Evolutionary conservation across 2,888 invertebrate genomes (phyloP).

Genomic region (Gymnosoma rotundatum): DNA sequence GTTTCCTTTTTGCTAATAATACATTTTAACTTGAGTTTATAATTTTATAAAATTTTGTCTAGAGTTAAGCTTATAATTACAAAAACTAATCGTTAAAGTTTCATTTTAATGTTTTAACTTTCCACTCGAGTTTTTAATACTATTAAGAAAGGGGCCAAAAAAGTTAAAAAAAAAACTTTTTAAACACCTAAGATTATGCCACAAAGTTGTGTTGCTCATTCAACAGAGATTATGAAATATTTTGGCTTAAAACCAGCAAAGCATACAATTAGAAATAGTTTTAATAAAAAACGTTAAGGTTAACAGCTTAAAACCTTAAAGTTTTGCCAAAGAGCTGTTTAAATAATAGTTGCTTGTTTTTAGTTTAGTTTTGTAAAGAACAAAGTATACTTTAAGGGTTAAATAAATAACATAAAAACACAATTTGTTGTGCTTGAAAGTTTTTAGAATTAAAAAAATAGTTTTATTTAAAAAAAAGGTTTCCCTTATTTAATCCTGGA

Average conservation of each 20-base stretch:
- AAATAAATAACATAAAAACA: conserved; percentile 18
- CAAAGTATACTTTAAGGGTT: conserved; percentile 26
- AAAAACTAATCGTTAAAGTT: conserved; percentile 65
- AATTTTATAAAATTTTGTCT: conserved; percentile 22
- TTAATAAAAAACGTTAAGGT: conserved; percentile 15
- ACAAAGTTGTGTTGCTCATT: conserved; percentile 46
- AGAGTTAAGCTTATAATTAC: conserved; percentile 48
- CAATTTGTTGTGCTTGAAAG: no score
- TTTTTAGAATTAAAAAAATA: no score
- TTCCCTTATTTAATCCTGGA: no score
- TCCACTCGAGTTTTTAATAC: conserved; percentile 25
- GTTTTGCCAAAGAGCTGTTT: conserved; percentile 26
- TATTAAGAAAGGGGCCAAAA: background rate
- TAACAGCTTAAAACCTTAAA: conserved; percentile 36
- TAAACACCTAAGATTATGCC: conserved; percentile 50
- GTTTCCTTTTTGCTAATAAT: background rate
- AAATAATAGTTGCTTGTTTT: conserved; percentile 1
- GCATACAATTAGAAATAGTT: background rate
- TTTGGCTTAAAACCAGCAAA: background rate
- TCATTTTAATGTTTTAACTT: conserved; percentile 60
- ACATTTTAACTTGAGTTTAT: background rate
- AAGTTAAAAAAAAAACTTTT: conserved; percentile 9
- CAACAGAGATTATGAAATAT: conserved; percentile 38
- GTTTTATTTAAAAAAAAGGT: no score
- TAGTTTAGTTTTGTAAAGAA: background rate